A percentile compares a stretch with the other conserved stretches of the same genome.
These are phyloP conservation scores for Brachionus paranguensis DNA, from an alignment of 1,140 invertebrate species.

Conservation along the genomic window DNA sequence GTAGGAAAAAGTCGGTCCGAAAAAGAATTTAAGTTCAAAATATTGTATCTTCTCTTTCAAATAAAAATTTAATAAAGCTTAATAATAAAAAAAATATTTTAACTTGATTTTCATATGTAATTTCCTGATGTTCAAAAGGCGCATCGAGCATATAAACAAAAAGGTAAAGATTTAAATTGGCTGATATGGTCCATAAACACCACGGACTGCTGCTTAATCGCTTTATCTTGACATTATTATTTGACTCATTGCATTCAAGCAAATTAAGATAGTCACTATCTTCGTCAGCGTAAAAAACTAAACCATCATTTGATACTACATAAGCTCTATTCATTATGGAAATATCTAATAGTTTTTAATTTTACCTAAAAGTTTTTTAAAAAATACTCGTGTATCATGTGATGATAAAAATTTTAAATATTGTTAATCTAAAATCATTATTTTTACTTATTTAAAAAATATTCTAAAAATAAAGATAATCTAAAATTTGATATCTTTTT, in stretches of 20 bases:
- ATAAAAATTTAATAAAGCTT: neutral
- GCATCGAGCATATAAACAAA: slow-evolving; percentile 25
- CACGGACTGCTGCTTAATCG: neutral
- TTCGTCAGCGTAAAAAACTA: slow-evolving; percentile 8
- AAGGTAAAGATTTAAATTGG: neutral
- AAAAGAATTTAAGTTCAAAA: neutral
- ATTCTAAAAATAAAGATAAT: too few relatives aligned
- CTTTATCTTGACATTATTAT: neutral
- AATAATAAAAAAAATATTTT: neutral
- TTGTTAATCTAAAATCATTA: neutral
- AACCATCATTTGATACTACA: neutral
- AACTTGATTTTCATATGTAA: slow-evolving; percentile 25
- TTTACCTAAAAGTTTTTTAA: neutral
- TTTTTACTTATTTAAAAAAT: neutral
- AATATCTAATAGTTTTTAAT: neutral
- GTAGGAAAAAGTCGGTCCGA: neutral
- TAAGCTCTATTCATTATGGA: slow-evolving; percentile 20
- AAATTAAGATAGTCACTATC: neutral
- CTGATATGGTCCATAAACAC: slow-evolving; percentile 32
- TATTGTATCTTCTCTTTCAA: slow-evolving; percentile 2
- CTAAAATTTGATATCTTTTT: neutral
- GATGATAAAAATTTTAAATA: neutral
- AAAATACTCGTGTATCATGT: neutral
- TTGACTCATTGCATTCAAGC: neutral
- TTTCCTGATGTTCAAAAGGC: slow-evolving; percentile 17